A percentile compares a stretch with the other conserved stretches of the same genome.
These are phyloP conservation scores for Naja naja DNA, from an alignment of 2,113 vertebrate genomes.

Conservation along the genomic window DNA sequence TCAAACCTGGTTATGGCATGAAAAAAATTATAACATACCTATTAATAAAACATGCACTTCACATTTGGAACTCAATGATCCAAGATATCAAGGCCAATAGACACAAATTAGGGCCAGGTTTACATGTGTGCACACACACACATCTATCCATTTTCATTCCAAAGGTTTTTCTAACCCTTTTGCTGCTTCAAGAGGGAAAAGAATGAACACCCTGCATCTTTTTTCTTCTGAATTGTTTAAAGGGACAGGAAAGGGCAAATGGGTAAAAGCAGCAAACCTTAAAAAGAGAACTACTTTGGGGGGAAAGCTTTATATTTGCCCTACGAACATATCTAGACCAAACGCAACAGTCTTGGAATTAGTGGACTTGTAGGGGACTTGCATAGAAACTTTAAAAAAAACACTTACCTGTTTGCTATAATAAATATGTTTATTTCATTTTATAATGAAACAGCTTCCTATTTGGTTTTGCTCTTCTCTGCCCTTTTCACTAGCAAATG, in stretches of 20 bases:
- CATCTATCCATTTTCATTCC: background rate
- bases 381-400: background rate
- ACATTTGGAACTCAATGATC: background rate
- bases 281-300: background rate
- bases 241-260: background rate
- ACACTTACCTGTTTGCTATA: background rate
- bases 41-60: background rate
- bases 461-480: background rate
- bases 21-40: background rate
- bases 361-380: background rate
- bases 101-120: background rate
- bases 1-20: background rate
- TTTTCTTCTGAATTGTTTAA: background rate
- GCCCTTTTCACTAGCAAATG: conserved; percentile 3
- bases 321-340: background rate
- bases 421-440: background rate
- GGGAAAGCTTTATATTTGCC: background rate
- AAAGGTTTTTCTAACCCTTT: background rate
- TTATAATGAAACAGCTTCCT: background rate
- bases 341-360: background rate
- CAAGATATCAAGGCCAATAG: background rate
- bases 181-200: background rate
- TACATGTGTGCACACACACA: background rate
- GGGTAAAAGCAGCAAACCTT: background rate
- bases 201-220: background rate